A percentile compares a stretch with the other conserved stretches of the same genome.
Conservation (phyloP, 2,797 vertebrate species). For the Chelidonichthys spinosus region DNA sequence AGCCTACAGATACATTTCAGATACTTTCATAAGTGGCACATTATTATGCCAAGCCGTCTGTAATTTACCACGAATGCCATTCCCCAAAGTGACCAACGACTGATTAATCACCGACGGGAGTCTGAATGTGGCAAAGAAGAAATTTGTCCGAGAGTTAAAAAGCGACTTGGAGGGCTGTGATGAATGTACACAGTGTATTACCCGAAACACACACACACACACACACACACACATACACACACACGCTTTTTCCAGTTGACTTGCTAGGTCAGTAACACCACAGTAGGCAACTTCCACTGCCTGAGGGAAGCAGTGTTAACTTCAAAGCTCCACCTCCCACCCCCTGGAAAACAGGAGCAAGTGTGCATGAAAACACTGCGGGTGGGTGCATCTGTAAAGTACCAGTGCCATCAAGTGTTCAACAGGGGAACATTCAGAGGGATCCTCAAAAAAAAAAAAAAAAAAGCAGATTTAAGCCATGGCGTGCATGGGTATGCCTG, state of each 20-base stretch:
- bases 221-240: constrained; percentile 39
- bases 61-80: constrained; percentile 50
- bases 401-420: constrained; percentile 77
- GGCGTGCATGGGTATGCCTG: constrained; percentile 33
- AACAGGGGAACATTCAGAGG: constrained; percentile 34
- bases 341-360: constrained; percentile 63
- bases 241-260: constrained; percentile 67
- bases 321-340: constrained; percentile 68
- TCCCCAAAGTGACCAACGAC: constrained; percentile 30
- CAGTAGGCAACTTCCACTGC: constrained; percentile 79
- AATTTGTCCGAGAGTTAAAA: constrained; percentile 46
- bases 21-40: constrained; percentile 48
- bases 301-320: constrained; percentile 66
- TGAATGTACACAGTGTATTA: constrained; percentile 69
- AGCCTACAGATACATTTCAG: constrained; percentile 41
- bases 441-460: constrained; percentile 24
- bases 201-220: constrained; percentile 30
- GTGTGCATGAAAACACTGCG: constrained; percentile 55
- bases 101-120: constrained; percentile 40
- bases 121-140: constrained; percentile 36
- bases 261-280: constrained; percentile 73
- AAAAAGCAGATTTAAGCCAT: constrained; percentile 18
- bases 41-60: constrained; percentile 31
- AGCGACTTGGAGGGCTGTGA: constrained; percentile 33
- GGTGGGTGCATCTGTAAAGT: constrained; percentile 56